Evolutionary conservation across 2,797 vertebrate species (phyloP), one percentile per base, ranked within the genome.

Genomic region (Epinephelus coioides): DNA sequence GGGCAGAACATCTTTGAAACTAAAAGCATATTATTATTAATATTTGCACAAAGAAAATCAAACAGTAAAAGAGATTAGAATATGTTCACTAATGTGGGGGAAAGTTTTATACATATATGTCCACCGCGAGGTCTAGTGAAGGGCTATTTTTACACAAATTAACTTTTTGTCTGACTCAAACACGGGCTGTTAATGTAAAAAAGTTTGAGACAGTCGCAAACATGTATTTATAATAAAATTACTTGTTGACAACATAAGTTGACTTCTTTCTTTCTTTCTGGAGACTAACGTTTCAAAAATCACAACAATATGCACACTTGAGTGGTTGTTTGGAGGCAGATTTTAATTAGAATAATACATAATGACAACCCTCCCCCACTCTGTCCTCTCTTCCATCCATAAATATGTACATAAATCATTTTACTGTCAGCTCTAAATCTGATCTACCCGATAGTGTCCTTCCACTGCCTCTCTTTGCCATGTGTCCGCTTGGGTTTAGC

Each of bases 371-470:
- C n/a, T 34, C 19, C 46, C 50, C 53, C 25, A 10, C 23, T 2
- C 25, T 2, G 43, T 53, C 53, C 9, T 38, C 47, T 55, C 54
- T 5, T 79, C 47, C 18, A 67, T 81, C 44, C 70, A 79, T 89
- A 87, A 89, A 94, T 94, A 92, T 94, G 61, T 94, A 95, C 90
- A 92, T n/a, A 53, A 68, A 15, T 78, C n/a, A 62, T 76, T 17
- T 46, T 18, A 62, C 18, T 55, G 15, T 57, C 56, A 13, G 1
- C 11, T 27, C 3, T 67, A 17, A 53, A 1, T 54, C n/a, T 17
- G 25, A 40, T 79, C 76, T 79, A 96, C 81, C 89, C 94, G 54
- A 96, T 89, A 0, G 92, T 95, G 62, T 96, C 94, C 65, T 95
- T 94, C 95, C 95, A 96, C 0, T 94, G 94, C 69, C 69, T 92